Base-by-base conservation (phyloP, 2,797 vertebrate genomes). In the Oophaga sylvatica region DNA sequence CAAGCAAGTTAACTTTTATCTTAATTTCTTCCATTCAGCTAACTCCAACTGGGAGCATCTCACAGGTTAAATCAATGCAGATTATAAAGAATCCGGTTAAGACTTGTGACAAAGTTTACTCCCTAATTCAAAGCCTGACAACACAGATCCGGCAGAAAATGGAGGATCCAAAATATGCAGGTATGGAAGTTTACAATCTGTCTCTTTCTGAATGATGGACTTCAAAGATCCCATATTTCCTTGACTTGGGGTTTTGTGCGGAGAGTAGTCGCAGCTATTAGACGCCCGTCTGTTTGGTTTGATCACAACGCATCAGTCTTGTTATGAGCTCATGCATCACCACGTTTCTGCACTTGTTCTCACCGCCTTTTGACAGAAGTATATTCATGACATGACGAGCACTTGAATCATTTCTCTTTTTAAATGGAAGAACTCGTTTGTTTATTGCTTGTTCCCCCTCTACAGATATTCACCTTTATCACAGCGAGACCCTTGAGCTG, bases 401-500 rank as follows among this genome's bases (percentile, higher is more conserved):
- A 13, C 20, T n/a, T 41, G 31, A 35, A 63, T 45, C 12, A 45
- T 73, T 73, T 71, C 29, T 71, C 26, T 17, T 53, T 31, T 83
- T 31, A 26, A 45, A 35, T 56, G 26, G 45, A 8, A 83, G 20
- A 17, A 16, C 1, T 11, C 59, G n/a, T 60, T 19, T 62, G 11
- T 62, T 68, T 35, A 65, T 8, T 2, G 0, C 8, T 60, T 45
- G 26, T 26, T 26, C 31, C 12, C 6, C 87, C 90, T 90, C 2
- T 92, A n/a, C 88, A 97, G 97, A 97, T 93, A 97, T 97, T 92
- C 96, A 97, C 89, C 92, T 97, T 85, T 97, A 97, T 90, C 97
- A 97, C 90, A 97, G 97, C 81, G 97, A 97, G 93, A 97, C 96
- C 0, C 90, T 97, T 80, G 97, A 97, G 77, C 93, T 97, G 60